Evolutionary conservation across 2,888 invertebrate genomes (phyloP), one percentile per base, ranked within the genome.

Genomic region (Diarsia rubi): DNA sequence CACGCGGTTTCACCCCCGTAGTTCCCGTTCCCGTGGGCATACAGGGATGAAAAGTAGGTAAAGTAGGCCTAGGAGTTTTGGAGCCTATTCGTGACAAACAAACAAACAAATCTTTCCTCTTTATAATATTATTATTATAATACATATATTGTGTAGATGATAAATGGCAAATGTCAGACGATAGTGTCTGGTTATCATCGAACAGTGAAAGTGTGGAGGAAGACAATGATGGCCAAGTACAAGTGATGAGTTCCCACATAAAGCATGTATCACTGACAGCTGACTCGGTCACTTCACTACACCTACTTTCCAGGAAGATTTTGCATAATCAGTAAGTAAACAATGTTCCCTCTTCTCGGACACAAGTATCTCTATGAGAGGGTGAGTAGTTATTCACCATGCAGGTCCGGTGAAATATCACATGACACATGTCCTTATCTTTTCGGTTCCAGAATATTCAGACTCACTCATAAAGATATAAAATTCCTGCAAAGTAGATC

Each of bases 151-250:
- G n/a, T n/a, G n/a, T n/a, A n/a, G n/a, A n/a, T n/a, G 42, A 42
- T 42, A 42, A 62, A 59, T 54, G 12, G 31, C 8, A 16, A 37
- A 24, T 59, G n/a, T 47, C 11, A 12, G 45, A 79, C 45, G 21
- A 47, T 24, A 37, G n/a, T 44, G 4, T 49, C n/a, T 74, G 44
- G 21, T 60, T 52, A 8, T 19, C 14, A 31, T n/a, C n/a, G n/a
- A 31, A 45, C 49, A 74, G 74, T 52, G 81, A 75, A 75, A 75
- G 74, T 81, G 44, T 60, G 8, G n/a, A n/a, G 21, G 6, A 37
- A 37, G 73, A 75, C 44, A 81, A 60, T 37, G 31, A 60, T 60
- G 59, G 81, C 59, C 59, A 75, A 37, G 74, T 73, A 60, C 81
- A 24, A 52, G 45, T 11, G 81, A 4, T 9, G 11, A 16, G 49